These are phyloP conservation scores for Haliaeetus leucogaster DNA, from an alignment of 2,113 vertebrate genomes.

Conservation along the genomic window DNA sequence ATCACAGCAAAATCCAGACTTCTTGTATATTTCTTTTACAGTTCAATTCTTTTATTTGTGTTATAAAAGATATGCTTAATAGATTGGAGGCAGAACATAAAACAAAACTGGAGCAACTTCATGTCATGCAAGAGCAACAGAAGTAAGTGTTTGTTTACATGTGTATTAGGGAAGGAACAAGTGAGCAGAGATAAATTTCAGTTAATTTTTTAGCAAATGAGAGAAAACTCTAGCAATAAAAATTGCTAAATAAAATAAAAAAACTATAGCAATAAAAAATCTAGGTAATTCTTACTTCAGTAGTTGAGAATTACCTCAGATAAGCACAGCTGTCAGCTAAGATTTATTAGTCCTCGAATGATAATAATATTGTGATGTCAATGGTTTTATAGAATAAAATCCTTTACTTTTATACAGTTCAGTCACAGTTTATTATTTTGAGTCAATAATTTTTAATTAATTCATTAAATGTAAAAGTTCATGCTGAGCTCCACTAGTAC, in stretches of 20 bases:
- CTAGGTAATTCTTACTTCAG: neutral
- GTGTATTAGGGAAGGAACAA: neutral
- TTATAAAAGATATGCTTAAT: constrained; percentile 94
- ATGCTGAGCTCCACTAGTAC: neutral
- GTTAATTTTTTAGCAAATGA: neutral
- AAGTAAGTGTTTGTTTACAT: constrained; percentile 75
- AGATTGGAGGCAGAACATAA: constrained; percentile 95
- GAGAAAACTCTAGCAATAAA: neutral
- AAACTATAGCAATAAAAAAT: neutral
- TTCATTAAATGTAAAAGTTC: neutral
- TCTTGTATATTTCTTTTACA: constrained; percentile 70
- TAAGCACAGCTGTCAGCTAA: neutral
- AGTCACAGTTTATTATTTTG: neutral
- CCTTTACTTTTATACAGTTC: neutral
- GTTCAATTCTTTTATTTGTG: constrained; percentile 98
- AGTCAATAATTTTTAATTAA: neutral
- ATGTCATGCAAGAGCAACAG: constrained; percentile 96
- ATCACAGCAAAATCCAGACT: neutral
- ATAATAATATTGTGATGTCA: neutral
- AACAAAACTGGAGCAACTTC: constrained; percentile 96
- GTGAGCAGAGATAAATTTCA: neutral
- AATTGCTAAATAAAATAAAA: too few relatives aligned
- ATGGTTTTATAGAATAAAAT: neutral
- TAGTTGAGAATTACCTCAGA: neutral
- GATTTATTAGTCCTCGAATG: neutral